Conservation (phyloP, 2,797 vertebrate genomes). For the Denticeps clupeoides region DNA sequence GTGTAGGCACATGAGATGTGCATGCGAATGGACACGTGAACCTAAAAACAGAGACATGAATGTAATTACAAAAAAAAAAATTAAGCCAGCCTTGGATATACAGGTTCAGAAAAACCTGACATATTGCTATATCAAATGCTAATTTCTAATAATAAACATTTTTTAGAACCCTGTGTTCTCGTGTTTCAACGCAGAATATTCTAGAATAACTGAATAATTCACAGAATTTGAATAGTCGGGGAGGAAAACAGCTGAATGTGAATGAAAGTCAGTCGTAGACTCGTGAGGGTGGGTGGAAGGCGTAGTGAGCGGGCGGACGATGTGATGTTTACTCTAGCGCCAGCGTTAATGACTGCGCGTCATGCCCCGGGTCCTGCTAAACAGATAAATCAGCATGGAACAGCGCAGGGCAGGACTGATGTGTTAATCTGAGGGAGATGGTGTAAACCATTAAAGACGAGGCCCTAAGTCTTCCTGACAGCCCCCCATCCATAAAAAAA, state of each 20-base stretch:
- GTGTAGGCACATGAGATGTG: neutral
- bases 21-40: neutral
- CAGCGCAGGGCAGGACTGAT: constrained; percentile 9
- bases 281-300: constrained; percentile 1
- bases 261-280: neutral
- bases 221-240: too few species aligned
- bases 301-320: too few species aligned
- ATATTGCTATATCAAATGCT: too few species aligned
- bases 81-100: too few species aligned
- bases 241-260: too few species aligned
- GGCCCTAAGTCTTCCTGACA: constrained; percentile 11
- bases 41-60: neutral
- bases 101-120: too few species aligned
- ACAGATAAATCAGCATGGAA: constrained; percentile 15
- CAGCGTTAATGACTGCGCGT: constrained; percentile 10
- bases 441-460: constrained; percentile 14
- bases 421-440: constrained; percentile 17
- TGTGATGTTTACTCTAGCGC: constrained; percentile 7
- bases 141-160: too few species aligned
- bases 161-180: too few species aligned
- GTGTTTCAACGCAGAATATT: too few species aligned
- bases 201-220: too few species aligned
- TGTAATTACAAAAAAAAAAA: too few species aligned
- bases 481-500: neutral
- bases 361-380: constrained; percentile 14